Base-by-base conservation (phyloP, 2,888 invertebrate genomes). In the Litoditis marina region DNA sequence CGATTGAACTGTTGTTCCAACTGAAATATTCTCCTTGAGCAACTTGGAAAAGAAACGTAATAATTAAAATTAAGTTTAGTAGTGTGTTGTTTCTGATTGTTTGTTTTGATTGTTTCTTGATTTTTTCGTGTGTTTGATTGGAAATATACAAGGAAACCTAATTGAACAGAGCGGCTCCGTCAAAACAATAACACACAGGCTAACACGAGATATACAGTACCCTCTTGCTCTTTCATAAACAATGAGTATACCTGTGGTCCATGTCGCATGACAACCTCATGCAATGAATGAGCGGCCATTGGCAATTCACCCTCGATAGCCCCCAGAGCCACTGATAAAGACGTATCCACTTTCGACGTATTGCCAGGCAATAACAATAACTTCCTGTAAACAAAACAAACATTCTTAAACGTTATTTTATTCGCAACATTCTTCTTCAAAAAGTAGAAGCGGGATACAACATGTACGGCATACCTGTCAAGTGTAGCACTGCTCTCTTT, bases 231-330 rank as follows among this genome's bases (percentile, higher is more conserved):
- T n/a, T n/a, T n/a, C n/a, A n/a, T n/a, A n/a, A 19, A 8, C 8
- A 61, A 42, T 19, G n/a, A 11, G n/a, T 13, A n/a, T 6, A 54
- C 55, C 59, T 76, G 74, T 34, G 78, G 77, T 30, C 77, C 78
- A 51, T 79, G 78, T 34, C 76, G 60, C 65, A 82, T 67, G 89
- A 98, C 94, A 90, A 98, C 95, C 55, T 94, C 95, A 85, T 98
- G 96, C 75, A 98, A 86, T 7, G 92, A 94, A 0, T 95, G 94
- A 0, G 96, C 96, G 86, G 96, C 95, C 85, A 96, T 95, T 3
- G 98, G 96, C 82, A 98, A 92, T 84, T 95, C 94, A 60, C 95
- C 90, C 32, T 77, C 74, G 1, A 77, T 65, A 16, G 71, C 69
- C 36, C 77, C 77, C 0, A 77, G 54, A 8, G 52, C 39, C 46